Conservation (phyloP, 2,797 vertebrate genomes). For the Eulemur albifrons region DNA sequence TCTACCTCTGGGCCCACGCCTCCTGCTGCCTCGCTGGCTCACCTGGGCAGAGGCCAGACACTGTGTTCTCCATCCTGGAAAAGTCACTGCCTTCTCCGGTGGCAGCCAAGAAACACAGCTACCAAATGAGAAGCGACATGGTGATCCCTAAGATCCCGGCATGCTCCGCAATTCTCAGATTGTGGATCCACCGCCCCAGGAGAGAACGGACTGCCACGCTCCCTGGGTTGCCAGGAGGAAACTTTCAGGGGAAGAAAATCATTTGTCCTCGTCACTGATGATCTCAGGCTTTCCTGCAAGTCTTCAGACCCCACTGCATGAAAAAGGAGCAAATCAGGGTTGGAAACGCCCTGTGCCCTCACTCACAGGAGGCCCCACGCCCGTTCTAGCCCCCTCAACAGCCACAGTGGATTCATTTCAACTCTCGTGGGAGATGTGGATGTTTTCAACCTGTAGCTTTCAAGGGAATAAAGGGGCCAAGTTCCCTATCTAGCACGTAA, state of each 20-base stretch:
- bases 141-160: background rate
- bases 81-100: background rate
- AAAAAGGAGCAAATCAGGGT: background rate
- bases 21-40: background rate
- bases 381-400: background rate
- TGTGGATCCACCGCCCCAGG: background rate
- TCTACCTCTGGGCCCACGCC: background rate
- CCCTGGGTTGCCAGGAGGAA: background rate
- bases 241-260: background rate
- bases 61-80: background rate
- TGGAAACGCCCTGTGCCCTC: background rate
- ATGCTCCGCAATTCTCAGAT: background rate
- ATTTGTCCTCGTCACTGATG: background rate
- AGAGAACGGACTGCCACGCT: background rate
- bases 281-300: background rate
- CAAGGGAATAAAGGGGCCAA: background rate
- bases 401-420: background rate
- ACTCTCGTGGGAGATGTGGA: background rate
- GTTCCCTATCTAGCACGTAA: background rate
- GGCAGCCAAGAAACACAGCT: background rate
- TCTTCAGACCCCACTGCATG: background rate
- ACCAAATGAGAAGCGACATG: background rate
- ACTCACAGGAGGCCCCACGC: accelerated
- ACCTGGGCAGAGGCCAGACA: background rate
- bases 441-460: background rate